Evolutionary conservation across 2,888 invertebrate genomes (phyloP), one percentile per base, ranked within the genome.

Genomic region (Apotomis betuletana): DNA sequence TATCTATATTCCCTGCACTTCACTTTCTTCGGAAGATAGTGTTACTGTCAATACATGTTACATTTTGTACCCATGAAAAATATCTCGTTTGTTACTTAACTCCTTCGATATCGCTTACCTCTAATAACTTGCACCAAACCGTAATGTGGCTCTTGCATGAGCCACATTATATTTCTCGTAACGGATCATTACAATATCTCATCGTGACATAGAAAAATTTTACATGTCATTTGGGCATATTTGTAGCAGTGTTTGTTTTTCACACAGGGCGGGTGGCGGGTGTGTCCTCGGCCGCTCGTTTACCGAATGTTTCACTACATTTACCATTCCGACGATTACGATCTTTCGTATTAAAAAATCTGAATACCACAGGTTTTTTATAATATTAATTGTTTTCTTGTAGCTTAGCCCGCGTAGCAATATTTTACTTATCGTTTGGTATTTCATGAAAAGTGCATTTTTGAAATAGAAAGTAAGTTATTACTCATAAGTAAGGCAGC

Each of bases 191-290:
- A 93, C 88, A 87, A 91, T 93, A 90, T 90, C 87, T 92, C 90
- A 92, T 92, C 83, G 88, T 92, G 93, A 92, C 93, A 86, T 86
- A 90, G 92, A 93, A 91, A 92, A 92, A 90, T 93, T 91, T 88
- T 84, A 90, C 91, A 87, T 92, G 91, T 91, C 90, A 92, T 93
- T 92, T 91, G 88, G 89, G 84, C 79, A 85, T 83, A 86, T 90
- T 90, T 90, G 89, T 88, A 89, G 80, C 87, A 86, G 85, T 92
- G 89, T 93, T 92, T 91, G 92, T 92, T 93, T 93, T 92, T 86
- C 89, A 89, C 80, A 78, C 80, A 84, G 88, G 90, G 90, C 88
- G 90, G 91, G 49, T 49, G 49, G 41, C 41, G 8, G 49, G 84
- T 85, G 84, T 86, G 88, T 87, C 87, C 41, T 87, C 87, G 87